Base-by-base conservation (phyloP, 2,113 vertebrate species). In the Rafetus swinhoei region DNA sequence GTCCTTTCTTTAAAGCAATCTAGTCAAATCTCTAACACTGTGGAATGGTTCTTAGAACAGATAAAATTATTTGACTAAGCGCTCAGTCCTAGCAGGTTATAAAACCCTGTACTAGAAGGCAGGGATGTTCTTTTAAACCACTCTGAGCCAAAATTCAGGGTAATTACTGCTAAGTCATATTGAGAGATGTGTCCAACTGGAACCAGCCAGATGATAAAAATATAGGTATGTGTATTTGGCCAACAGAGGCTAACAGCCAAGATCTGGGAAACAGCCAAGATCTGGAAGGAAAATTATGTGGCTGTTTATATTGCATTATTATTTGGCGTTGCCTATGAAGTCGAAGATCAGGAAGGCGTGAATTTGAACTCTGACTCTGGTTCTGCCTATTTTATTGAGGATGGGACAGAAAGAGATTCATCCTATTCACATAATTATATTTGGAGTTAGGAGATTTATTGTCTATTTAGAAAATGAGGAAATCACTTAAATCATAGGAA, bases 31-130 rank as follows among this genome's bases (percentile, higher is more conserved):
- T 90, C 81, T 59, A 83, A 39, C 54, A 90, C 56, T 39, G 57
- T 65, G 89, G 86, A 94, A 92, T 53, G 50, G n/a, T 90, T 91
- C 88, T 94, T 82, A 79, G 59, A 90, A 89, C 96, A 93, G 88
- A 84, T 87, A 95, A 90, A 79, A 83, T 92, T 86, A 93, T 79
- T 94, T 92, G 88, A 86, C 86, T 57, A 88, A 91, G 82, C 79
- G 85, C 53, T 62, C 6, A 91, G 45, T 35, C 59, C 72, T 79
- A 95, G 85, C 27, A 54, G 84, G 74, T 81, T 79, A 92, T 59
- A 92, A 93, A 94, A 90, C 85, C 52, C 55, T 87, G 81, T 50
- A 81, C 56, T 80, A 82, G 88, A 90, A 21, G 3, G 52, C 24
- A 86, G 90, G 91, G 35, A 62, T 95, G 86, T 80, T 95, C 87